Evolutionary conservation across 2,113 vertebrate genomes (phyloP).

Genomic region (Rhadina sibilatrix): DNA sequence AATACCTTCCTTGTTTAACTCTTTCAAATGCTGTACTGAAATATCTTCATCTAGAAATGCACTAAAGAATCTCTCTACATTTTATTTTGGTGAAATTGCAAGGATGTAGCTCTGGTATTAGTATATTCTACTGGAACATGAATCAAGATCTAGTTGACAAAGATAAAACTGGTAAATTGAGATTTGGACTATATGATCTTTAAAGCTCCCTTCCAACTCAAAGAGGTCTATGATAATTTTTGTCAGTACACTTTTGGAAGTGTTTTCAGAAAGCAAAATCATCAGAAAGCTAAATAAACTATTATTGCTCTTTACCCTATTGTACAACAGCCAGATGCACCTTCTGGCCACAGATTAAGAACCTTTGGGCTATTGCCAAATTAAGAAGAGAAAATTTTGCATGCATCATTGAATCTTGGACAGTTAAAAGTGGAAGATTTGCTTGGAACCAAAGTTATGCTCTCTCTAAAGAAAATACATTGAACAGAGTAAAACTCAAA

Average conservation of each 20-base stretch:
- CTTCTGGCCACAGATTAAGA: neutral
- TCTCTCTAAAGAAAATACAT: slow-evolving; percentile 10
- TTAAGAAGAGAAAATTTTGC: neutral
- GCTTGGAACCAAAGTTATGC: neutral
- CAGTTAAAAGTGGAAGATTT: slow-evolving; percentile 1
- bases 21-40: neutral
- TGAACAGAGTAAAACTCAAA: slow-evolving; percentile 1
- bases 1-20: neutral
- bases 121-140: neutral
- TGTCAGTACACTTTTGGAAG: neutral
- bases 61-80: neutral
- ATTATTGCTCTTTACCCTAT: neutral
- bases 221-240: neutral
- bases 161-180: neutral
- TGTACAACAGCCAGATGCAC: neutral
- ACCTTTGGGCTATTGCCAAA: neutral
- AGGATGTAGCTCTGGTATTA: neutral
- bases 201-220: neutral
- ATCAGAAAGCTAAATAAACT: slow-evolving; percentile 23
- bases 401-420: neutral
- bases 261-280: neutral
- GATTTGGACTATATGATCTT: neutral
- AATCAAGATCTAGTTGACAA: neutral
- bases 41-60: neutral
- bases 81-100: neutral